Evolutionary conservation across 2,888 invertebrate genomes (phyloP).

Genomic region (Epirrhoe tristata): DNA sequence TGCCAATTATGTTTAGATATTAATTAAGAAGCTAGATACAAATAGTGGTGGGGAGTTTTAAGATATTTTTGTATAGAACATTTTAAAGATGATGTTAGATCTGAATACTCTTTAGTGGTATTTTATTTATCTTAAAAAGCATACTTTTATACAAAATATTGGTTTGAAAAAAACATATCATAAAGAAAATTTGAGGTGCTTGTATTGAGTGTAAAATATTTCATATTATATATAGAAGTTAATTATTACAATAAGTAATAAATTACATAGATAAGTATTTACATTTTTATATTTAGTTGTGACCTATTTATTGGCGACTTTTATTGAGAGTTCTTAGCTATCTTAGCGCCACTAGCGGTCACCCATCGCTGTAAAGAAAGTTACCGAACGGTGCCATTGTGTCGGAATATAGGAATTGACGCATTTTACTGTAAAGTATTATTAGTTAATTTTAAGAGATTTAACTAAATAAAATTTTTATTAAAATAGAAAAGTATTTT

Average conservation of each 20-base stretch:
- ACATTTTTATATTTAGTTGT: not conserved
- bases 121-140: not conserved
- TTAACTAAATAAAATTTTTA: constrained; percentile 22
- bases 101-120: constrained; percentile 25
- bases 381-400: constrained; percentile 36
- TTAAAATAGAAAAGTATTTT: not conserved
- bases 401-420: constrained; percentile 30
- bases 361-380: constrained; percentile 16
- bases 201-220: not conserved
- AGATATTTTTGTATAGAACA: constrained; percentile 1
- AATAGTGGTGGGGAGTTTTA: not conserved
- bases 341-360: not conserved
- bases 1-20: constrained; percentile 5
- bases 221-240: not conserved
- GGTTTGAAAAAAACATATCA: not conserved
- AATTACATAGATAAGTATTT: not conserved
- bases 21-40: not conserved
- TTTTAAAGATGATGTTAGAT: constrained; percentile 5
- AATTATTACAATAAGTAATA: not conserved
- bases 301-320: not conserved
- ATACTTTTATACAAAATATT: not conserved
- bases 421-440: constrained; percentile 42
- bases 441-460: constrained; percentile 31
- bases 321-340: not conserved
- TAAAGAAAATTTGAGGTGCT: not conserved